Conservation (phyloP, 64 coral and sea anemone species). For the Stichodactyla helianthus region DNA sequence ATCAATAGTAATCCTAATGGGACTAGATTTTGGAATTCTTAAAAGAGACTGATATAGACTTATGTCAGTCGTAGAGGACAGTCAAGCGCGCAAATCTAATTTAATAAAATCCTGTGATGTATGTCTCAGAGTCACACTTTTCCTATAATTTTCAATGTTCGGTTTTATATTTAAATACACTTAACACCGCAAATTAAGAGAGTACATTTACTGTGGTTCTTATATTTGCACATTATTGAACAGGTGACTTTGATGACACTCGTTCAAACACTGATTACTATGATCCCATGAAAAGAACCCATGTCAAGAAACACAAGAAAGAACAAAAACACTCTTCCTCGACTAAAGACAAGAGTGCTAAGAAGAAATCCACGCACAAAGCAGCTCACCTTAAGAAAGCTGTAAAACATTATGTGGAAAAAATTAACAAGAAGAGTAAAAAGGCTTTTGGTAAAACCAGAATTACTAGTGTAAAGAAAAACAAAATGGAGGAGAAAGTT, state of each 20-base stretch:
- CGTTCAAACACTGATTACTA: background rate
- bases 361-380: background rate
- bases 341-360: background rate
- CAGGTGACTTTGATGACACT: conserved; percentile 1
- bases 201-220: no score
- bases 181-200: no score
- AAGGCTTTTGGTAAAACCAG: background rate
- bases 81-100: no score
- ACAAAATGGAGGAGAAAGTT: background rate
- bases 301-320: background rate
- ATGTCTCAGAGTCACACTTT: no score
- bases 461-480: background rate
- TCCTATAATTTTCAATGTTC: no score
- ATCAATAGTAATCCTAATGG: no score
- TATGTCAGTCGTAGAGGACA: no score
- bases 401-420: background rate
- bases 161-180: no score
- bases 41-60: no score
- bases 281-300: background rate
- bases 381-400: conserved; percentile 1
- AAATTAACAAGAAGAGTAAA: background rate
- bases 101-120: no score
- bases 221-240: background rate
- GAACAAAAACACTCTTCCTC: background rate
- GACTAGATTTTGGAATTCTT: no score